Evolutionary conservation across 30 jellyfish, hydroid and myxozoan species (phyloP).

Genomic region (Sanderia malayensis): DNA sequence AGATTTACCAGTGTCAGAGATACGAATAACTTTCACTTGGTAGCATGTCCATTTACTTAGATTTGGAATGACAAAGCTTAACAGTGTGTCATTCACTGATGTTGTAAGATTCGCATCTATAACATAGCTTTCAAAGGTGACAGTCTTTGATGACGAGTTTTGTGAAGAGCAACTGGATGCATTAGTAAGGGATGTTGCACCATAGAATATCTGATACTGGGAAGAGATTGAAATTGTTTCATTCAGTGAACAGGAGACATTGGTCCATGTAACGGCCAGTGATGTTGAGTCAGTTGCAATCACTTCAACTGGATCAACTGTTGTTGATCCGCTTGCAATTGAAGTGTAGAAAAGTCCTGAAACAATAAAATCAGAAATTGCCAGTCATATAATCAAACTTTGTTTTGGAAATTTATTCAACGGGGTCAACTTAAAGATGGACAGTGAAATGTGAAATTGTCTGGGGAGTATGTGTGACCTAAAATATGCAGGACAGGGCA

Average conservation of each 20-base stretch:
- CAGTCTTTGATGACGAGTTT: not conserved
- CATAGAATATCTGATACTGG: conserved; percentile 15
- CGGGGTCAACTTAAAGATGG: no score
- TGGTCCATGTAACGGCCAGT: conserved; percentile 29
- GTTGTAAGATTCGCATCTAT: not conserved
- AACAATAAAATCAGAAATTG: conserved; percentile 3
- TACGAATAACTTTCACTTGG: conserved; percentile 19
- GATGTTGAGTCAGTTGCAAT: conserved; percentile 35
- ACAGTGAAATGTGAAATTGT: no score
- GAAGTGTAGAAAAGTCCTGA: no score
- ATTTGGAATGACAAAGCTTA: conserved; percentile 10
- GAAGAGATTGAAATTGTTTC: conserved; percentile 2
- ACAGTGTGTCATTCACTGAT: not conserved
- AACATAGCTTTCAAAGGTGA: not conserved
- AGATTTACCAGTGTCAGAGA: conserved; percentile 15
- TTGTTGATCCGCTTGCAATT: no score
- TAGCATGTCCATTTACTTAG: conserved; percentile 44
- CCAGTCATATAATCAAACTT: no score
- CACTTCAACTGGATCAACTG: conserved; percentile 11
- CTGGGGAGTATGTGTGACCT: no score
- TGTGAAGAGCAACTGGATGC: conserved; percentile 12
- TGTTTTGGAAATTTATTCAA: no score
- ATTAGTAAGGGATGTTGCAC: no score
- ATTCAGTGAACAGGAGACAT: conserved; percentile 1
- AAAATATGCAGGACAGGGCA: no score